Base-by-base conservation (phyloP, 1,140 invertebrate genomes). In the Solenopsis fugax region DNA sequence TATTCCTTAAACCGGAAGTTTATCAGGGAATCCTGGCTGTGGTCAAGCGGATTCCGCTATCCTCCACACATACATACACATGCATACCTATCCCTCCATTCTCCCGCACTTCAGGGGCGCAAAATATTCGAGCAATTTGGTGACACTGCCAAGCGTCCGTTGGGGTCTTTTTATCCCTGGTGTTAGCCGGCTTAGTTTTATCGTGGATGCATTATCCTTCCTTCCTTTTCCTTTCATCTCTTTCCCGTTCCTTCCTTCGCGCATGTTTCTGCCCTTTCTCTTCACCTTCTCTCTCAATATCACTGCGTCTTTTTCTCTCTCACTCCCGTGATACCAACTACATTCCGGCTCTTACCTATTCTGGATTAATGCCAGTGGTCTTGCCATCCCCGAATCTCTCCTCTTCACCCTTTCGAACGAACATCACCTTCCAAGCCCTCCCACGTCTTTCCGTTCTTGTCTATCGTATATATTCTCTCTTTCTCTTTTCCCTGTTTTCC, bases 101-200 rank as follows among this genome's bases (percentile, higher is more conserved):
- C 77, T 77, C 29, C 65, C 64, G 77, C 65, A 52, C 52, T 64
- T 37, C 86, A n/a, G 86, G 86, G 87, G 89, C 90, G 92, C 91
- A 92, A 94, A 94, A 94, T 94, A 94, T 94, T 94, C 91, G 88
- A 92, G 90, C 92, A 92, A 93, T 94, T 93, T 92, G 91, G 92
- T 92, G 92, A 94, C 93, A 93, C 92, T 93, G 91, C 91, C 92
- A 93, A 93, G 90, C 91, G 86, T 87, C 89, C 89, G 84, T 54
- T 85, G 72, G 87, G 88, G 76, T 88, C 89, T 93, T 92, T 91
- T 93, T 93, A 92, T 93, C 93, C 87, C 50, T 80, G 91, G 90
- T 91, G 92, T 93, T 94, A 93, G 88, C 91, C 88, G 93, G 93
- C 92, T 94, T 93, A 94, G 93, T 93, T 94, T 94, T 94, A 94